Base-by-base conservation (phyloP, 1,140 invertebrate genomes). In the Bacillus rossius region DNA sequence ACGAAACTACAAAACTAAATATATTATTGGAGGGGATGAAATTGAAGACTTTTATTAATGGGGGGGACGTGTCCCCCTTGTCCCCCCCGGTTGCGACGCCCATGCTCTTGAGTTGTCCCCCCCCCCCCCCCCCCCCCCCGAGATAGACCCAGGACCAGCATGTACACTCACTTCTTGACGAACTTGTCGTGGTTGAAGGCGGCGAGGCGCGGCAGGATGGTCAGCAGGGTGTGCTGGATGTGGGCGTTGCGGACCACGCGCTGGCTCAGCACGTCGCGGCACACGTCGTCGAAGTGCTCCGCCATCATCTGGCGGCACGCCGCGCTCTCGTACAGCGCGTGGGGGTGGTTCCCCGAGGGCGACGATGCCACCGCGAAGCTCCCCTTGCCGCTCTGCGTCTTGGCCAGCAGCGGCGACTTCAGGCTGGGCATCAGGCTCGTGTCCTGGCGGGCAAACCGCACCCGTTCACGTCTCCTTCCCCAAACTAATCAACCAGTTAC, bases 121-220 rank as follows among this genome's bases (percentile, higher is more conserved):
- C n/a, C n/a, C n/a, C n/a, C n/a, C n/a, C n/a, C n/a, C n/a, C n/a
- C n/a, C n/a, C n/a, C n/a, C n/a, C n/a, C n/a, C n/a, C n/a, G n/a
- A n/a, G n/a, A n/a, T n/a, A n/a, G n/a, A n/a, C n/a, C n/a, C n/a
- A n/a, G n/a, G n/a, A n/a, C n/a, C n/a, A n/a, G n/a, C n/a, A n/a
- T n/a, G n/a, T 45, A 42, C 29, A 60, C 63, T 68, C 60, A 73
- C 68, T 45, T 81, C 37, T 78, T 79, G 1, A 87, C 80, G 65
- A 97, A 98, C 34, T 83, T 81, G n/a, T 85, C 82, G 54, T 85
- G 87, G 71, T 94, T 87, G 64, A 98, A 96, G 13, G 94, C 93
- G 7, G 93, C 94, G n/a, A 99, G 73, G 53, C 95, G 80, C n/a
- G 96, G 96, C 59, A 99, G 77, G 40, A 98, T 83, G 20, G 86